Evolutionary conservation across 2,888 invertebrate species (phyloP), one percentile per base, ranked within the genome.

Genomic region (Mesochorus sp.): DNA sequence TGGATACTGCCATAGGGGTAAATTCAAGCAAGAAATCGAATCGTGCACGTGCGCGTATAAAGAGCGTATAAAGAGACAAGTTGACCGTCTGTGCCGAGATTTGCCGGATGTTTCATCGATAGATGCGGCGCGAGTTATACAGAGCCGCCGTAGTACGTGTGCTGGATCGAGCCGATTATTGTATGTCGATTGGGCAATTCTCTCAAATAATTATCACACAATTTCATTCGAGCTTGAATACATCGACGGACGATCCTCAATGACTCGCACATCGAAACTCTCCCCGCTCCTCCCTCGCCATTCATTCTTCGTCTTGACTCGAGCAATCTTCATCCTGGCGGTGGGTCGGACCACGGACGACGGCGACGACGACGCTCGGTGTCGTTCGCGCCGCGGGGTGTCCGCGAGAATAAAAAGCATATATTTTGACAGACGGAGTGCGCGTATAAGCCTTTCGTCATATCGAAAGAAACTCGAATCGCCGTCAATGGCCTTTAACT

Each of bases 351-450:
- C n/a, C n/a, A n/a, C n/a, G n/a, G n/a, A n/a, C n/a, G n/a, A 24
- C 47, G 42, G 59, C 75, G 75, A 83, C 81, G 82, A 80, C 84
- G 84, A 85, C 80, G 82, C 80, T 81, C 83, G 81, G 82, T 83
- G 82, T 82, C 83, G 81, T 83, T 76, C 82, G 82, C 87, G 59
- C 88, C 76, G 79, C 87, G 78, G 87, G 88, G 83, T 73, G 83
- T 76, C 82, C 77, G n/a, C n/a, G 74, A 51, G 79, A 74, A 85
- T 82, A 81, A 83, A 80, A 78, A 79, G 80, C 76, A 83, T 88
- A 64, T n/a, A 87, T 88, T 88, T 88, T 88, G 88, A 88, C 88
- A 88, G 84, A 80, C 79, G 71, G 37, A 49, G 55, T 62, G 57
- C 31, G 75, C 82, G 37, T 39, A 81, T 59, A 84, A 85, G 85